Evolutionary conservation across 2,113 vertebrate genomes (phyloP), one percentile per base, ranked within the genome.

Genomic region (Pitta sordida): DNA sequence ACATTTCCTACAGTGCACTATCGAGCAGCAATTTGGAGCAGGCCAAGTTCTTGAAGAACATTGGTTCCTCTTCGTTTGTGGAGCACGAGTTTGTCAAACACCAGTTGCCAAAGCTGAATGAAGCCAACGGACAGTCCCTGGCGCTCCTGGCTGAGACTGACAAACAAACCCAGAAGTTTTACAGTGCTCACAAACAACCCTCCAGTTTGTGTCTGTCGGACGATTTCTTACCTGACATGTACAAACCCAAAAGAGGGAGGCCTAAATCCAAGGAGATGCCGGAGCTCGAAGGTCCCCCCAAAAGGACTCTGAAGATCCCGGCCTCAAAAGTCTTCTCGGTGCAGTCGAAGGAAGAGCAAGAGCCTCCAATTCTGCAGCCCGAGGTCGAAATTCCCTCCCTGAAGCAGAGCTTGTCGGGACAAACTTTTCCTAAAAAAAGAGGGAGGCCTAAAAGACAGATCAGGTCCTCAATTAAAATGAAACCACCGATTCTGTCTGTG

Each of bases 241-340:
- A 97, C 83, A 98, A 98, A 63, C 96, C 96, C 80, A 99, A 98
- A 97, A 97, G 99, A 85, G 98, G 98, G 81, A 98, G 99, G 65
- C 98, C 99, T 27, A 99, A 99, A 91, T 97, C 98, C 69, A 99
- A 99, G 95, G 97, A 98, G 96, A 99, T 99, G 99, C 99, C 99
- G 27, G 98, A 98, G 34, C 97, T 99, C 3, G 99, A 99, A 70
- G 98, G 98, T 39, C 98, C 98, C 13, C 98, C 98, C 34, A 97
- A 98, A 96, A 93, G 97, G 94, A 97, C 98, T 78, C 98, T 98
- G 29, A 99, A 99, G 94, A 97, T 99, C 58, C 98, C 97, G 22
- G 98, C 99, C 15, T 99, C 98, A 3, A 99, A 99, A 97, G 98
- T 99, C 26, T 99, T 98, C 68, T 99, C 99, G 18, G 96, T 99